Evolutionary conservation across 2,113 vertebrate genomes (phyloP).

Genomic region (Panthera leo): DNA sequence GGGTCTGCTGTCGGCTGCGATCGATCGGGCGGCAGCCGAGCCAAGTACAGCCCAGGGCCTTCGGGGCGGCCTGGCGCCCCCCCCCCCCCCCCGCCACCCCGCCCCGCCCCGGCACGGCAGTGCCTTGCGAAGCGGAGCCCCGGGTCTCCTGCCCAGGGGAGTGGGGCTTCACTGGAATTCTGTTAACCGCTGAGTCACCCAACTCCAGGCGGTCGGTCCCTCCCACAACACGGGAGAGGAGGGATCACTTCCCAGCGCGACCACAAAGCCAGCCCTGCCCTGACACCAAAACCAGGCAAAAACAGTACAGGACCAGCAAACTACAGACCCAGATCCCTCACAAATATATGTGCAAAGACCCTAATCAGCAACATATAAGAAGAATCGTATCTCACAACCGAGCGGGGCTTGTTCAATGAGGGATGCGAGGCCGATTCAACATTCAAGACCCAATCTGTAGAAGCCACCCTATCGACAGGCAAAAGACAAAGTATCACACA

Average conservation of each 20-base stretch:
- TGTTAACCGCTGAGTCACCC: background rate
- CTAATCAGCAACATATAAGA: background rate
- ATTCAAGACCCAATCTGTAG: background rate
- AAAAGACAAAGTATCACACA: background rate
- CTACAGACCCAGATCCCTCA: background rate
- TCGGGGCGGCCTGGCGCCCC: fast-evolving
- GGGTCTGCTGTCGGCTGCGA: background rate
- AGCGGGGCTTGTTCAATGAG: background rate
- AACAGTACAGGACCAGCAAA: background rate
- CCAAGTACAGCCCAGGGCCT: background rate
- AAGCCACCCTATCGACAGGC: background rate
- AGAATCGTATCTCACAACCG: no score
- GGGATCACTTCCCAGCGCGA: background rate
- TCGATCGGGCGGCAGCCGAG: background rate
- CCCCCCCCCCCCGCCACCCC: background rate
- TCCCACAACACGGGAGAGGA: background rate
- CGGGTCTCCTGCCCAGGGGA: background rate
- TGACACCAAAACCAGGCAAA: background rate
- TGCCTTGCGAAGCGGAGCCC: background rate
- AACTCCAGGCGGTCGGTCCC: background rate
- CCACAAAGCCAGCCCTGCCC: background rate
- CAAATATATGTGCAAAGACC: background rate
- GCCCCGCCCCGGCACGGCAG: background rate
- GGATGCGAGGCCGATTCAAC: background rate
- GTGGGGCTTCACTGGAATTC: background rate